Conservation (phyloP, 2,797 vertebrate genomes). For the Myotis vivesi region DNA sequence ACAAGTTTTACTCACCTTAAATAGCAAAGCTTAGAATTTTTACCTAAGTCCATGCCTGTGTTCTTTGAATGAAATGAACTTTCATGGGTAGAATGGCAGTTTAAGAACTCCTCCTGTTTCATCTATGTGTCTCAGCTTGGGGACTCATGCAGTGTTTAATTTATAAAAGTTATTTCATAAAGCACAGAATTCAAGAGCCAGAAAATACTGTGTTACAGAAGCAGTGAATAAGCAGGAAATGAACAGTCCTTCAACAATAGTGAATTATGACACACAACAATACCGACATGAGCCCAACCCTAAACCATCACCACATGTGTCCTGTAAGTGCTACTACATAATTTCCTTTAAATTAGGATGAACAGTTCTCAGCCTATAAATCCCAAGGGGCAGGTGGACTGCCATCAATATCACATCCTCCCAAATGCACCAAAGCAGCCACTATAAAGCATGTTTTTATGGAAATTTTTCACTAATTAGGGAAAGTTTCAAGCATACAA, state of each 20-base stretch:
- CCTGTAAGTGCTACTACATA: neutral
- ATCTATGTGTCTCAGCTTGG: neutral
- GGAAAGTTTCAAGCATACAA: neutral
- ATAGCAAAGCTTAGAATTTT: neutral
- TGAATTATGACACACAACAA: neutral
- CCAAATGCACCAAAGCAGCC: neutral
- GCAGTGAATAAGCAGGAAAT: neutral
- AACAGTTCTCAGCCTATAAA: neutral
- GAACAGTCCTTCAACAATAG: neutral
- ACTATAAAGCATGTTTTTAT: neutral
- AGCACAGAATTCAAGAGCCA: neutral
- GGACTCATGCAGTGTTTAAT: neutral
- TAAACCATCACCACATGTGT: neutral
- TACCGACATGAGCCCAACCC: neutral
- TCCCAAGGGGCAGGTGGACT: neutral
- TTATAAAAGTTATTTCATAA: constrained; percentile 35
- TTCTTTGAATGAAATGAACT: neutral
- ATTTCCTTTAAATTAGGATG: neutral
- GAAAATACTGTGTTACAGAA: neutral
- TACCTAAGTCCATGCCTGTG: neutral
- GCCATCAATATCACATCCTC: neutral
- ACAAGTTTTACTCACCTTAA: neutral
- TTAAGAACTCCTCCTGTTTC: neutral
- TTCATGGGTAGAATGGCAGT: neutral
- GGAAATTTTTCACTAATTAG: neutral